Percentiles rank a stretch among this genome's conserved stretches.
These are phyloP conservation scores for Oreotragus oreotragus DNA, from an alignment of 2,113 vertebrate genomes.

Conservation along the genomic window DNA sequence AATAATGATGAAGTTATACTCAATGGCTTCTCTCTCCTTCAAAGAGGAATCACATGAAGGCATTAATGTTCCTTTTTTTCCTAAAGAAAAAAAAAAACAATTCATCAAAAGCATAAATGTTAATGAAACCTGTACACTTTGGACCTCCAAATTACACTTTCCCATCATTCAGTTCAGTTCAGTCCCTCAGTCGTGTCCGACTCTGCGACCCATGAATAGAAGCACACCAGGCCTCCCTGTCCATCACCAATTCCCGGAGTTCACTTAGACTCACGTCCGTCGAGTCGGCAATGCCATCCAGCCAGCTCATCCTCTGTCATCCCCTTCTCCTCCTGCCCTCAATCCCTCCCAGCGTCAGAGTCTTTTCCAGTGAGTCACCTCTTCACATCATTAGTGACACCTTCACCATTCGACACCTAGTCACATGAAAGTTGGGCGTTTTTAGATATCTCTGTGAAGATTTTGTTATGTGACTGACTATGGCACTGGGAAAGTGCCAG, in stretches of 20 bases:
- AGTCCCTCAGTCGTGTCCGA: too few relatives aligned
- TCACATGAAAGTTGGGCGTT: neutral
- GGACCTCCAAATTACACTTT: neutral
- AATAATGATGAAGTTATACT: conserved; percentile 49
- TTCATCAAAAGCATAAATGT: neutral
- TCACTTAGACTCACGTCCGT: too few relatives aligned
- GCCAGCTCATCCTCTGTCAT: too few relatives aligned
- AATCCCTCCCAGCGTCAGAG: too few relatives aligned
- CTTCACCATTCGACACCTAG: neutral
- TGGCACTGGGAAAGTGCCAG: neutral
- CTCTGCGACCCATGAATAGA: too few relatives aligned
- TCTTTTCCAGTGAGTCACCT: too few relatives aligned
- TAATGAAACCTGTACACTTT: neutral
- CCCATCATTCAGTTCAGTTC: too few relatives aligned
- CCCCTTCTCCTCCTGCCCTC: too few relatives aligned
- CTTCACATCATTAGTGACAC: neutral
- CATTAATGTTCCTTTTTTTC: conserved; percentile 27
- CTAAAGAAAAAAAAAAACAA: neutral
- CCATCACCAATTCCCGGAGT: too few relatives aligned
- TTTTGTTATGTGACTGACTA: neutral
- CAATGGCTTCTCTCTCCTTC: neutral
- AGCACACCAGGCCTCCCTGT: too few relatives aligned
- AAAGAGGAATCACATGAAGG: neutral
- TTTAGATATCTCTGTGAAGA: neutral
- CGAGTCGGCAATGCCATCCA: too few relatives aligned